A percentile compares a stretch with the other conserved stretches of the same genome.
Conservation (phyloP, 2,888 invertebrate species). For the Amphimallon solstitiale region DNA sequence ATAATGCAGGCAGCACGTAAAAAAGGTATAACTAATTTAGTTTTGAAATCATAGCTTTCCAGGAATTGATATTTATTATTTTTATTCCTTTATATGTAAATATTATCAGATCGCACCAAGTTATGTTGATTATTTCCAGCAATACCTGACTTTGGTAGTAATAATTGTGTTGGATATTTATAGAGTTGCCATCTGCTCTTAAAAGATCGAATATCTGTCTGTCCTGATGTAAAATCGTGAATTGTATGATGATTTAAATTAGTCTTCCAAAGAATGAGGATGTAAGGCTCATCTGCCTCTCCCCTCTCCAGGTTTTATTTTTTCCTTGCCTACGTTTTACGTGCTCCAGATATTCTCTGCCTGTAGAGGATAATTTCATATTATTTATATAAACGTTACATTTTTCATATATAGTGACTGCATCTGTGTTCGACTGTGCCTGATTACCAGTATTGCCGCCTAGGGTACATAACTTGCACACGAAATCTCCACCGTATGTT, state of each 20-base stretch:
- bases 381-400: background rate
- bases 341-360: background rate
- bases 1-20: background rate
- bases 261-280: constrained; percentile 10
- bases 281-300: background rate
- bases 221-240: too few species aligned
- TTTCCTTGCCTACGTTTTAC: background rate
- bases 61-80: background rate
- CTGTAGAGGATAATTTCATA: background rate
- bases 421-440: background rate
- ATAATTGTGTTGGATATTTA: background rate
- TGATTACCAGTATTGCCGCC: background rate
- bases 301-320: background rate
- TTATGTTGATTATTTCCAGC: constrained; percentile 6
- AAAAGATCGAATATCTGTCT: background rate
- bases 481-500: constrained; percentile 10
- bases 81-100: constrained; percentile 3
- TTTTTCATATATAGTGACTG: background rate
- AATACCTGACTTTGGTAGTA: background rate
- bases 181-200: background rate
- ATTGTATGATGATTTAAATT: background rate
- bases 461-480: constrained; percentile 7
- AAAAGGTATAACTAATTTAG: background rate
- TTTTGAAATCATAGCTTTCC: background rate
- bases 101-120: background rate